Percentiles rank a stretch among this genome's conserved stretches.
These are phyloP conservation scores for Alsophila aescularia DNA, from an alignment of 2,888 invertebrate genomes.

Conservation along the genomic window DNA sequence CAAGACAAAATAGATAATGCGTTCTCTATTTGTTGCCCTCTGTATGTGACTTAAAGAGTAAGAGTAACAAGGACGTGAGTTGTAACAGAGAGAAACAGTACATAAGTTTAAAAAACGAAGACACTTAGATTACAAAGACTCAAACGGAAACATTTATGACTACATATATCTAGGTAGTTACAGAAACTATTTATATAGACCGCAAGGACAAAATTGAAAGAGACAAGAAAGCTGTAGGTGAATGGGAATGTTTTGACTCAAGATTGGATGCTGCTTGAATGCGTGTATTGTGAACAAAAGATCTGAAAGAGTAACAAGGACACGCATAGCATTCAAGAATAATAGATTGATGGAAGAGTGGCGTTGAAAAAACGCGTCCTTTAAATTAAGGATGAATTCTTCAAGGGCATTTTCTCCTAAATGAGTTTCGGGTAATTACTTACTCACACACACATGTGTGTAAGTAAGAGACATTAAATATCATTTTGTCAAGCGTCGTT, in stretches of 20 bases:
- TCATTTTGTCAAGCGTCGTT: conserved; percentile 75
- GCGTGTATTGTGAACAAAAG: background rate
- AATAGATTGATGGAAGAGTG: conserved; percentile 76
- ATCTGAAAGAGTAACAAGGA: conserved; percentile 60
- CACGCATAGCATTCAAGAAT: conserved; percentile 52
- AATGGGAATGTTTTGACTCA: too few species aligned
- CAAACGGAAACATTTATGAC: background rate
- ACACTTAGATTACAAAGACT: background rate
- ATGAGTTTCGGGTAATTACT: conserved; percentile 75
- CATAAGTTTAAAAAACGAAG: background rate
- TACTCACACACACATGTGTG: conserved; percentile 68
- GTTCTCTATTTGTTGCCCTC: conserved; percentile 79
- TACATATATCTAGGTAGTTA: too few species aligned
- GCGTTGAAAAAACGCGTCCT: conserved; percentile 76
- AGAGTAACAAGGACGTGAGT: conserved; percentile 64
- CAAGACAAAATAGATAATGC: conserved; percentile 83
- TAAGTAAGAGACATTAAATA: conserved; percentile 72
- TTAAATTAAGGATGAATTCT: conserved; percentile 73
- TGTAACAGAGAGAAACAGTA: conserved; percentile 64
- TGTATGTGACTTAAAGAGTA: conserved; percentile 46
- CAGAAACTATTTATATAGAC: too few species aligned
- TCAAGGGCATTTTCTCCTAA: conserved; percentile 61
- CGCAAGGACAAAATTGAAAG: background rate
- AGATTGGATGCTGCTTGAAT: conserved; percentile 16
- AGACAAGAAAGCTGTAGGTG: too few species aligned